Percentiles rank a stretch among this genome's conserved stretches.
These are phyloP conservation scores for Rhinopomastus cyanomelas DNA, from an alignment of 2,113 vertebrate genomes.

Conservation along the genomic window DNA sequence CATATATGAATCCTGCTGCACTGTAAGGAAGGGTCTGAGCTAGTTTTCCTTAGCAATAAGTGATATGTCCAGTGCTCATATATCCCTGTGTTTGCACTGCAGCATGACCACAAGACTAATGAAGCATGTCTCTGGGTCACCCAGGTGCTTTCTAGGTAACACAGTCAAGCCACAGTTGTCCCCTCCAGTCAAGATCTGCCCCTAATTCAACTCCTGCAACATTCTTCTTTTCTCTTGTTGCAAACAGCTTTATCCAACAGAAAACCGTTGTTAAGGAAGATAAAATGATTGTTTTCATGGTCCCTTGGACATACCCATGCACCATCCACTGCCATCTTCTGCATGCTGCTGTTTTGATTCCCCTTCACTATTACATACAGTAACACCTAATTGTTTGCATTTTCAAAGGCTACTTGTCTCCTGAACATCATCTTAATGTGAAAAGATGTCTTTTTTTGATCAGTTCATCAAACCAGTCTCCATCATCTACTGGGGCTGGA, in stretches of 20 bases:
- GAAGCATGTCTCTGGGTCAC: not conserved
- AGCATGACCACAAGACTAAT: not conserved
- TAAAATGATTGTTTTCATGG: not conserved
- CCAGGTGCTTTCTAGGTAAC: not conserved
- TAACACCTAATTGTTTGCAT: not conserved
- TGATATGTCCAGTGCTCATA: not conserved
- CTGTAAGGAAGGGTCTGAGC: not conserved
- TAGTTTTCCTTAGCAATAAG: not conserved
- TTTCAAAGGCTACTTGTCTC: not conserved
- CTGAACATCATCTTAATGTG: not conserved
- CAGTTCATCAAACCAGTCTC: not conserved
- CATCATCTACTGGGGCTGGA: not conserved
- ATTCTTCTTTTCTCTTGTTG: not conserved
- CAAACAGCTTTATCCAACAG: not conserved
- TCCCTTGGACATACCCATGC: not conserved
- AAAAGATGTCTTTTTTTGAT: conserved; percentile 4
- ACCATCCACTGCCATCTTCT: not conserved
- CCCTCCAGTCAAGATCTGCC: not conserved
- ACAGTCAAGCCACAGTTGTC: not conserved
- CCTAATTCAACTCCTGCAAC: not conserved
- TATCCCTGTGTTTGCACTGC: fast-evolving
- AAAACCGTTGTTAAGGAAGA: not conserved
- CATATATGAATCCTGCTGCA: fast-evolving
- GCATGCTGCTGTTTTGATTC: not conserved
- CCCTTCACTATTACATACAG: not conserved